Evolutionary conservation across 2,797 vertebrate species (phyloP).

Genomic region (Myotis daubentonii): DNA sequence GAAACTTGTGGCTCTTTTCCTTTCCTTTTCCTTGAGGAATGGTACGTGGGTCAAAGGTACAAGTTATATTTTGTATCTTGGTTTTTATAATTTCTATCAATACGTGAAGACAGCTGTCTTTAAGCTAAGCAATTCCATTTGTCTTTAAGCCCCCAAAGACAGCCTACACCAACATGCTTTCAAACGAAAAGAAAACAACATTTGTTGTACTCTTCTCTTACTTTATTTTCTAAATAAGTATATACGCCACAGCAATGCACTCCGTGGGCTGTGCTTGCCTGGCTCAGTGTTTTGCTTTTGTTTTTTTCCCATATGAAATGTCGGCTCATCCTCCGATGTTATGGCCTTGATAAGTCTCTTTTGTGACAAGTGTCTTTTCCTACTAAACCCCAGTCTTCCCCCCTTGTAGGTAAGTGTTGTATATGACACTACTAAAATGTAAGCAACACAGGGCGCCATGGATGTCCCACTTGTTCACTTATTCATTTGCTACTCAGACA

Average conservation of each 20-base stretch:
- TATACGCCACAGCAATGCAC: not conserved
- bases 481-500: not conserved
- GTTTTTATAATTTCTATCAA: conserved; percentile 45
- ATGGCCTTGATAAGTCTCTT: not conserved
- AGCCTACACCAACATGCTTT: conserved; percentile 18
- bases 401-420: not conserved
- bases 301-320: not conserved
- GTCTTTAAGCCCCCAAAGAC: conserved; percentile 18
- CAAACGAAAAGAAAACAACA: conserved; percentile 29
- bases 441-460: not conserved
- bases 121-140: conserved; percentile 44
- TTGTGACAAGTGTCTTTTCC: not conserved
- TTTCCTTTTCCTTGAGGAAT: not conserved
- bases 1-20: not conserved
- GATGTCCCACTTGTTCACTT: not conserved
- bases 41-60: not conserved
- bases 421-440: not conserved
- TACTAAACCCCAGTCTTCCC: not conserved
- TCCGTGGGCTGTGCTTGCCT: not conserved
- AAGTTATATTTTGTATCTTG: not conserved
- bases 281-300: not conserved
- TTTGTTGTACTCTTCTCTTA: conserved; percentile 35
- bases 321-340: not conserved
- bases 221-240: conserved; percentile 53
- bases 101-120: not conserved